Conservation (phyloP, 2,113 vertebrate genomes). For the Empidonax alnorum region DNA sequence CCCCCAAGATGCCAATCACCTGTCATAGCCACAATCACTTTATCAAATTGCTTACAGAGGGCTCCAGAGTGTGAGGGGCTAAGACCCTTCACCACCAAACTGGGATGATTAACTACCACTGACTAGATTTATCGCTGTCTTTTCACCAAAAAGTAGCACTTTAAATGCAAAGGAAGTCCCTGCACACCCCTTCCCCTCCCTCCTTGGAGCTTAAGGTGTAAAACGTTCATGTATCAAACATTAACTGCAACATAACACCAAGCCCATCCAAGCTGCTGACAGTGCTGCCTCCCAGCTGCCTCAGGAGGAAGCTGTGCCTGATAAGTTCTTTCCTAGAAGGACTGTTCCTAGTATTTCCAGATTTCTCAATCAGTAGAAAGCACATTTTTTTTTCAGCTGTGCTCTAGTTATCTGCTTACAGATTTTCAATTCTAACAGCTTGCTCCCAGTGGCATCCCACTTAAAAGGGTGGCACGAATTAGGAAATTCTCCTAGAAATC, state of each 20-base stretch:
- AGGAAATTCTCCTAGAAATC: neutral
- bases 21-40: neutral
- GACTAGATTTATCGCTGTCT: neutral
- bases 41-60: neutral
- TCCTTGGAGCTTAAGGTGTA: neutral
- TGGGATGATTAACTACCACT: neutral
- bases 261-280: neutral
- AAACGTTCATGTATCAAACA: neutral
- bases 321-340: neutral
- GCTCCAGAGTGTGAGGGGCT: rapidly evolving
- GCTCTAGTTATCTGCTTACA: neutral
- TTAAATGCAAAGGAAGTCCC: neutral
- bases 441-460: neutral
- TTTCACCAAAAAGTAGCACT: neutral
- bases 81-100: neutral
- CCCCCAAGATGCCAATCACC: neutral
- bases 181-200: neutral
- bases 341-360: neutral
- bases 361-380: neutral
- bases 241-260: neutral
- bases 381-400: neutral
- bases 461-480: neutral
- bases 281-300: neutral
- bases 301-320: neutral
- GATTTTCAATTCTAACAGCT: neutral